Percentiles rank a stretch among this genome's conserved stretches.
These are phyloP conservation scores for Chunga burmeisteri DNA, from an alignment of 2,113 vertebrate species.

Conservation along the genomic window DNA sequence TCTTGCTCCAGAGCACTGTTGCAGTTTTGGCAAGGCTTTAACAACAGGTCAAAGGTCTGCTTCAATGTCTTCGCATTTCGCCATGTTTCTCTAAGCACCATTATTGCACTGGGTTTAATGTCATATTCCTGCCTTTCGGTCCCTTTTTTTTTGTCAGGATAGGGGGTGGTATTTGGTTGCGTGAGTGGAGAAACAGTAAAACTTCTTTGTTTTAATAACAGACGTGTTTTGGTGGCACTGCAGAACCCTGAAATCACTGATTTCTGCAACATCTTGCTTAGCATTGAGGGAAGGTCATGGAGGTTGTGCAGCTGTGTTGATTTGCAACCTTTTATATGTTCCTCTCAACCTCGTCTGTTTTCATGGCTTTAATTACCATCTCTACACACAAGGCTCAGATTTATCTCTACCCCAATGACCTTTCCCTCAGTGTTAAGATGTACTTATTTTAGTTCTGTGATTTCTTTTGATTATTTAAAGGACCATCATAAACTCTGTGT, in stretches of 20 bases:
- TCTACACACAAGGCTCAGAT: neutral
- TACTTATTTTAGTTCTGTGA: neutral
- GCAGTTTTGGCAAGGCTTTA: neutral
- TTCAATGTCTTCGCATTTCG: neutral
- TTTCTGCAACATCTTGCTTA: neutral
- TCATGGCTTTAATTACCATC: constrained; percentile 1
- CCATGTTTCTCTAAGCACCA: neutral
- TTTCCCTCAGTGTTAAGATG: neutral
- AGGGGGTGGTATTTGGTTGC: neutral
- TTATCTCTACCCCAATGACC: neutral
- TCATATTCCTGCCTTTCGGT: neutral
- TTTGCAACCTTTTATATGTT: neutral
- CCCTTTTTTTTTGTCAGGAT: neutral
- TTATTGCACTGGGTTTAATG: neutral
- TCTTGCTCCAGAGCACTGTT: neutral
- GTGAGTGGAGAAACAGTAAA: neutral
- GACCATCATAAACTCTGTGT: neutral
- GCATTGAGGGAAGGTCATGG: neutral
- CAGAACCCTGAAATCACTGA: neutral
- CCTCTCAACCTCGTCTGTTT: neutral
- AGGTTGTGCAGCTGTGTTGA: neutral
- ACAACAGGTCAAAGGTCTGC: neutral
- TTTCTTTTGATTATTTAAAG: constrained; percentile 14
- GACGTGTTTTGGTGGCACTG: neutral
- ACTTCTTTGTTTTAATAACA: neutral